Evolutionary conservation across 2,888 invertebrate species (phyloP), one percentile per base, ranked within the genome.

Genomic region (Chrysotoxum bicinctum): DNA sequence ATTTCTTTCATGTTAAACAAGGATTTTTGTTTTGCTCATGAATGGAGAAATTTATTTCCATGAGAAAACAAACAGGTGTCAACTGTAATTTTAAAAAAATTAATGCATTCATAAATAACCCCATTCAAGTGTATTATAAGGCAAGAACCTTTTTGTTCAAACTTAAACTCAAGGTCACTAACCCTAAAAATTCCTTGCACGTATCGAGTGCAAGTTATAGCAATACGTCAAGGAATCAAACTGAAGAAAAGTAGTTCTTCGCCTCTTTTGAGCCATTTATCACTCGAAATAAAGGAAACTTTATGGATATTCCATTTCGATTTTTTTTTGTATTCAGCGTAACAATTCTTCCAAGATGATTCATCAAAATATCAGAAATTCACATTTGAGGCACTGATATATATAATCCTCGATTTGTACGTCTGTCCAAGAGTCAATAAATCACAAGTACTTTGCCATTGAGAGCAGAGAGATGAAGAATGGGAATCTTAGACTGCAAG

Each of bases 101-200:
- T 12, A 64, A 30, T 32, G 14, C 45, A 32, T 30, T 64, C 43
- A 64, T 64, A 64, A 64, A 64, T 64, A 45, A 32, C 8, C 43
- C 43, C 35, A 40, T 45, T 23, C 73, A 30, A 68, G 45, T 62
- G n/a, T 30, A 60, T 60, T 10, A 9, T 19, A 32, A 43, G 16
- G 30, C 3, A 60, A 7, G n/a, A 32, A 23, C 2, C 19, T 54
- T 73, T 74, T 74, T 32, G 64, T 78, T 60, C 35, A 54, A 60
- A 23, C 58, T 68, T 64, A 19, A 35, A 32, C 64, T 70, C 83
- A 83, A 83, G 83, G 83, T 70, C 70, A 79, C 74, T 79, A 56
- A 84, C 83, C 83, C 74, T 64, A 52, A 79, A n/a, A 64, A 84
- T 84, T 79, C 79, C 26, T 23, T 37, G 21, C 83, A 79, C 83